Conservation (phyloP, 2,113 vertebrate genomes). For the Harpagus bidentatus region DNA sequence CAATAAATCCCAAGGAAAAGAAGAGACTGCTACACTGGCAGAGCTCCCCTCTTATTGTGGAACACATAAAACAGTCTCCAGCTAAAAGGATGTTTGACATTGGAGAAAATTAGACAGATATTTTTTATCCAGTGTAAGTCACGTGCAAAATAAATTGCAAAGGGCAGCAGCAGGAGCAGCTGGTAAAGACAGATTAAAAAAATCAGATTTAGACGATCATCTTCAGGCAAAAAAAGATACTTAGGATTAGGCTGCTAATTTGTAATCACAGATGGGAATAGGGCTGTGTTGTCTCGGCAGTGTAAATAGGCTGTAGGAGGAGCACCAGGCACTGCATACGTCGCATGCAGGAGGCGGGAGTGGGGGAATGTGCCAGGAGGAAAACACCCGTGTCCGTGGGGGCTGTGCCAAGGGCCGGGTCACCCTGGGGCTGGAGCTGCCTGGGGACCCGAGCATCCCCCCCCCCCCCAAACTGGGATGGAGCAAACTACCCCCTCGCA, state of each 20-base stretch:
- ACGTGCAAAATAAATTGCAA: background rate
- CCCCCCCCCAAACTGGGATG: too few relatives aligned
- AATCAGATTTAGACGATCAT: constrained; percentile 6
- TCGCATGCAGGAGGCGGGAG: background rate
- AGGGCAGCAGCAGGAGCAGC: constrained; percentile 37
- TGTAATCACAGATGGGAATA: background rate
- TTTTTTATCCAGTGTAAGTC: background rate
- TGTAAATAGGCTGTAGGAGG: background rate
- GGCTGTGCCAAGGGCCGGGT: background rate
- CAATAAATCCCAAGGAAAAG: constrained; percentile 22
- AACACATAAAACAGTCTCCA: background rate
- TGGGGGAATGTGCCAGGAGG: background rate
- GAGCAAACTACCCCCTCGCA: background rate
- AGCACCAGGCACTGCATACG: accelerated
- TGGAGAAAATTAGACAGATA: background rate
- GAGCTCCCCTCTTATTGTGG: background rate
- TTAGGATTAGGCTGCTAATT: constrained; percentile 33
- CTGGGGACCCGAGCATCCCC: background rate
- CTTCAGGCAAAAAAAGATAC: background rate
- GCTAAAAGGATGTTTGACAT: background rate
- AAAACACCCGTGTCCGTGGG: accelerated
- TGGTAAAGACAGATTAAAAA: constrained; percentile 43
- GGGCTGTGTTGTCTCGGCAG: background rate
- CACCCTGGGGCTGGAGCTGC: background rate
- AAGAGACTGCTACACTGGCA: background rate